Evolutionary conservation across 2,113 vertebrate genomes (phyloP).

Genomic region (Oreochromis spilurus): DNA sequence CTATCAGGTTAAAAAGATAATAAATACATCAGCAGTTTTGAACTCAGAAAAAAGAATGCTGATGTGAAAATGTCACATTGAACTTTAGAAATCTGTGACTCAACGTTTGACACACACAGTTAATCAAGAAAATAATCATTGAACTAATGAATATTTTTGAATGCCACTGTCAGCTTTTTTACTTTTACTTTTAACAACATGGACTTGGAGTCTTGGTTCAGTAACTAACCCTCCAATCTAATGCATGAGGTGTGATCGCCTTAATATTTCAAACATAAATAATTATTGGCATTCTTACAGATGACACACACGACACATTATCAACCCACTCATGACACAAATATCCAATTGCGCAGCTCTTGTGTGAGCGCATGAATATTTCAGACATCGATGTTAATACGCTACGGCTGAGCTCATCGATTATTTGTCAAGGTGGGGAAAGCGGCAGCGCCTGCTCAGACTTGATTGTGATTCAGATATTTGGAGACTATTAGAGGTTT

Average conservation of each 20-base stretch:
- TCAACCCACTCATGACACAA: not conserved
- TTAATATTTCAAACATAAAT: not conserved
- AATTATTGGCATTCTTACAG: not conserved
- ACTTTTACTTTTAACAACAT: not conserved
- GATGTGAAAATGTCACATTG: not conserved
- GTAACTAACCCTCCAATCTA: not conserved
- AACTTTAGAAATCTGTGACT: not conserved
- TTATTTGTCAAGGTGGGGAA: not conserved
- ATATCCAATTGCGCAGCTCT: not conserved
- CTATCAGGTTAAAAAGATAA: not conserved
- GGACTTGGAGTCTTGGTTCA: not conserved
- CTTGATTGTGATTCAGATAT: conserved; percentile 3
- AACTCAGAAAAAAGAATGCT: not conserved
- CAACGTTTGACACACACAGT: not conserved
- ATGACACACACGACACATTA: not conserved
- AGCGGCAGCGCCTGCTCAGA: not conserved
- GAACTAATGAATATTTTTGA: not conserved
- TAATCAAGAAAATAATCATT: not conserved
- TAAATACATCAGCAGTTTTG: not conserved
- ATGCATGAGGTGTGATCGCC: not conserved
- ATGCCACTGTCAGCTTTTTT: not conserved
- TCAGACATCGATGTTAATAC: not conserved
- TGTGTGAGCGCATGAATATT: not conserved
- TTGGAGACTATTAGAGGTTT: conserved; percentile 46
- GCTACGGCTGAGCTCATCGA: not conserved